Conservation (phyloP, 2,113 vertebrate genomes). For the Monopterus albus region DNA sequence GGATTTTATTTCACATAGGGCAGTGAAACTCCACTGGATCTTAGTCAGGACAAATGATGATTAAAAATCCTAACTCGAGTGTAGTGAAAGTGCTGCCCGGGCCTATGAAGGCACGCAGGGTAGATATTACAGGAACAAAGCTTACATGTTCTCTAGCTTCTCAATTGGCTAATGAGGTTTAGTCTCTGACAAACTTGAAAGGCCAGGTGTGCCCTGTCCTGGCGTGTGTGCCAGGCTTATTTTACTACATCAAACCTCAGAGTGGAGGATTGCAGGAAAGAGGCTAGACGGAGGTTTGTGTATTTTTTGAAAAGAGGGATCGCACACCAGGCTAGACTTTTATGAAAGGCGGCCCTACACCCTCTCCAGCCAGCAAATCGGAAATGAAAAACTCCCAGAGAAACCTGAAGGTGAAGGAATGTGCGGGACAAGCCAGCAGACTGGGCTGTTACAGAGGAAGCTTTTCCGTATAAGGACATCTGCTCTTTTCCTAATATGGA, state of each 20-base stretch:
- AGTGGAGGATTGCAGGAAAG: conserved; percentile 91
- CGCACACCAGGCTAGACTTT: conserved; percentile 89
- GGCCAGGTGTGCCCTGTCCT: conserved; percentile 87
- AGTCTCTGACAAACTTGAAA: conserved; percentile 79
- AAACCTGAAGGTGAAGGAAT: conserved; percentile 89
- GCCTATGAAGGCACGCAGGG: conserved; percentile 8
- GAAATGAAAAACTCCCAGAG: conserved; percentile 96
- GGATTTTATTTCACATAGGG: conserved; percentile 37
- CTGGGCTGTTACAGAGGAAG: conserved; percentile 91
- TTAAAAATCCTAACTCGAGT: conserved; percentile 36
- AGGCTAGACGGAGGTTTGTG: conserved; percentile 94
- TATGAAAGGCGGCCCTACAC: conserved; percentile 83
- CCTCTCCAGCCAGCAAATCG: conserved; percentile 90
- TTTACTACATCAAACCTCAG: conserved; percentile 91
- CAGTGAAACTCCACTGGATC: conserved; percentile 34
- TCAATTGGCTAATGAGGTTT: conserved; percentile 80
- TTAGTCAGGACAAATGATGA: conserved; percentile 36
- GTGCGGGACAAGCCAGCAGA: conserved; percentile 88
- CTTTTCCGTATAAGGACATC: conserved; percentile 89
- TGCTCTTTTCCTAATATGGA: conserved; percentile 81
- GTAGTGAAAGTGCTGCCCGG: conserved; percentile 38
- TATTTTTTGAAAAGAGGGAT: conserved; percentile 84
- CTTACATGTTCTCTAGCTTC: conserved; percentile 55
- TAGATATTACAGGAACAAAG: conserved; percentile 50
- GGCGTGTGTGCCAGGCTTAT: conserved; percentile 71